Evolutionary conservation across 2,113 vertebrate species (phyloP).

Genomic region (Sisor rabdophorus): DNA sequence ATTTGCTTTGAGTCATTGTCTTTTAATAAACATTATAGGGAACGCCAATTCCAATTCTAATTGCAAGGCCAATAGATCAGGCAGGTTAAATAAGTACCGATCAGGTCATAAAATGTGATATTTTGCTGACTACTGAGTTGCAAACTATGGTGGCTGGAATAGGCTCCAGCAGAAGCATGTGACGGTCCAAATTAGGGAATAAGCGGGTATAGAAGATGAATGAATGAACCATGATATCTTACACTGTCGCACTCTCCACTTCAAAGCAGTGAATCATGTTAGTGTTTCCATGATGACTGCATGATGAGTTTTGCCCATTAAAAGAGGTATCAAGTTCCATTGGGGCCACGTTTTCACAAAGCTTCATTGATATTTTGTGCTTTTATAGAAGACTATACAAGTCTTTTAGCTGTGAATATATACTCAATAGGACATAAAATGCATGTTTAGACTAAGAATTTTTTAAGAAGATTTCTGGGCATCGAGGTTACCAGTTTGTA

Average conservation of each 20-base stretch:
- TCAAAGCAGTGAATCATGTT: background rate
- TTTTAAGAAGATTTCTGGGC: too few relatives aligned
- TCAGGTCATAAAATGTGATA: too few relatives aligned
- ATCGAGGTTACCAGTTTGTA: too few relatives aligned
- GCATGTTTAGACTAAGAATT: too few relatives aligned
- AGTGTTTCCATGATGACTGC: background rate
- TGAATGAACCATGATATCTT: constrained; percentile 7
- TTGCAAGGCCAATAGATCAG: too few relatives aligned
- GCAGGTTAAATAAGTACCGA: too few relatives aligned
- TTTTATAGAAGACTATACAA: constrained; percentile 14
- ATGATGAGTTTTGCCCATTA: constrained; percentile 20
- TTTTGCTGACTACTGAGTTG: too few relatives aligned
- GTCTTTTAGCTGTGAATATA: constrained; percentile 1
- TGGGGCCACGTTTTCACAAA: background rate
- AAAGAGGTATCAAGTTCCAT: constrained; percentile 26
- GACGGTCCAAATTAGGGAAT: background rate
- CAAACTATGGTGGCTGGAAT: constrained; percentile 10
- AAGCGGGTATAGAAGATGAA: background rate
- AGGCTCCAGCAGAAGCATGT: background rate
- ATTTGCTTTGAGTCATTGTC: too few relatives aligned
- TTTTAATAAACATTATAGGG: too few relatives aligned
- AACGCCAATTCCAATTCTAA: too few relatives aligned
- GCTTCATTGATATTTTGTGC: background rate
- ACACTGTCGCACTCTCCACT: background rate
- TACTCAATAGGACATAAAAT: too few relatives aligned